These are phyloP conservation scores for Diaperis boleti DNA, from an alignment of 2,888 invertebrate species.

Conservation along the genomic window DNA sequence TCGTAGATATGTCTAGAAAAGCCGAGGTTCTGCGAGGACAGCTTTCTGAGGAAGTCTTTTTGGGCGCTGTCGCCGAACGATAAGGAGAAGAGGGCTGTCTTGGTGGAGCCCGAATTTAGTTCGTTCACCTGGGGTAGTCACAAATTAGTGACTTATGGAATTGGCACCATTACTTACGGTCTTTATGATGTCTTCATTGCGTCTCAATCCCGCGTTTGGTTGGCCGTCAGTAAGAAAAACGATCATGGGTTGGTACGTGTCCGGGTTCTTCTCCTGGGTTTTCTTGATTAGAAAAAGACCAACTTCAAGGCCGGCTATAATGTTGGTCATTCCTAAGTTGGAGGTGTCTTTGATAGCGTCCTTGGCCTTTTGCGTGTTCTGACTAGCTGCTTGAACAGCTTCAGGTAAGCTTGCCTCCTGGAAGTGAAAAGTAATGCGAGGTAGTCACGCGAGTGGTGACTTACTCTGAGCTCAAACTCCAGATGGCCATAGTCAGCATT, in stretches of 20 bases:
- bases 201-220: slow-evolving; percentile 70
- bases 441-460: not conserved
- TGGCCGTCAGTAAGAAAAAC: slow-evolving; percentile 76
- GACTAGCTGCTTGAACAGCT: slow-evolving; percentile 68
- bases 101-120: slow-evolving; percentile 37
- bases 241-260: slow-evolving; percentile 69
- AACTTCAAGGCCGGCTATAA: slow-evolving; percentile 1
- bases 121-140: slow-evolving; percentile 62
- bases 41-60: slow-evolving; percentile 72
- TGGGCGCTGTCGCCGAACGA: slow-evolving; percentile 78
- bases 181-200: slow-evolving; percentile 67
- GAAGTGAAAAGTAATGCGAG: not conserved
- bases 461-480: not conserved
- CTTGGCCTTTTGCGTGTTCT: slow-evolving; percentile 12
- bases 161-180: slow-evolving; percentile 43
- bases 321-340: not conserved
- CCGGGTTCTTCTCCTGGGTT: not conserved
- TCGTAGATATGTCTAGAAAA: slow-evolving; percentile 78
- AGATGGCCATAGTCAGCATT: slow-evolving; percentile 40
- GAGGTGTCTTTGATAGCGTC: not conserved
- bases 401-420: slow-evolving; percentile 61
- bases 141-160: not conserved
- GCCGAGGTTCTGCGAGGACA: slow-evolving; percentile 74
- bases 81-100: slow-evolving; percentile 70
- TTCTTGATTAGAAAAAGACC: slow-evolving; percentile 5